phyloP scores from a whole-genome alignment of 2,113 vertebrate genomes.

The Ctenomys sociabilis region DNA sequence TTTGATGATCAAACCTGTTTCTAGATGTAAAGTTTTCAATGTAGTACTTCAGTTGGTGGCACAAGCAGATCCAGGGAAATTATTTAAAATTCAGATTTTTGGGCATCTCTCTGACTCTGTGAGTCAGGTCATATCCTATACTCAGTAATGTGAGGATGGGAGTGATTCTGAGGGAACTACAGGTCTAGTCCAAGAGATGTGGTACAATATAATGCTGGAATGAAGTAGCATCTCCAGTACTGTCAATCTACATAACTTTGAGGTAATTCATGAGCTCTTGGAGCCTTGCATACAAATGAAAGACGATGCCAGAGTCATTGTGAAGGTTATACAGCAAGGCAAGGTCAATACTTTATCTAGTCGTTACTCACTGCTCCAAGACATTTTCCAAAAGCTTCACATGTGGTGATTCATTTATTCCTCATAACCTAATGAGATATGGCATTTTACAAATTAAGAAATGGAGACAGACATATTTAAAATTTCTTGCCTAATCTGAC shows the following conservation, averaged over 20 bases:
- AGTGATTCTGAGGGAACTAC: background rate
- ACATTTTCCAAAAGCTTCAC: background rate
- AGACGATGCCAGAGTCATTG: background rate
- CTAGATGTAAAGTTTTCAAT: background rate
- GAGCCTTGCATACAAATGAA: background rate
- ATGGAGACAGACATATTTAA: background rate
- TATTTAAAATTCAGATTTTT: background rate
- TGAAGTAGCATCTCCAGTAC: background rate
- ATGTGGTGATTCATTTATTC: background rate
- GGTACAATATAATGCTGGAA: background rate
- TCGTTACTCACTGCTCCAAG: background rate
- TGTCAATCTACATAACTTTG: background rate
- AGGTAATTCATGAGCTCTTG: background rate
- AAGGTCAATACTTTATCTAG: background rate
- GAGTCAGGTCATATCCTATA: too few species aligned
- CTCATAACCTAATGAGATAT: background rate
- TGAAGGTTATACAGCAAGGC: background rate
- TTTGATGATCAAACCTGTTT: background rate
- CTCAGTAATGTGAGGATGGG: background rate
- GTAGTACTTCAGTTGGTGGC: background rate
- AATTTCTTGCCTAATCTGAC: background rate
- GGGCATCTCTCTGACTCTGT: too few species aligned
- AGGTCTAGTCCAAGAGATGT: background rate
- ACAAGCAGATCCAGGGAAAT: background rate
- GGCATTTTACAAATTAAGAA: background rate